Evolutionary conservation across 2,797 vertebrate genomes (phyloP).

Genomic region (Enteromius radiatus): DNA sequence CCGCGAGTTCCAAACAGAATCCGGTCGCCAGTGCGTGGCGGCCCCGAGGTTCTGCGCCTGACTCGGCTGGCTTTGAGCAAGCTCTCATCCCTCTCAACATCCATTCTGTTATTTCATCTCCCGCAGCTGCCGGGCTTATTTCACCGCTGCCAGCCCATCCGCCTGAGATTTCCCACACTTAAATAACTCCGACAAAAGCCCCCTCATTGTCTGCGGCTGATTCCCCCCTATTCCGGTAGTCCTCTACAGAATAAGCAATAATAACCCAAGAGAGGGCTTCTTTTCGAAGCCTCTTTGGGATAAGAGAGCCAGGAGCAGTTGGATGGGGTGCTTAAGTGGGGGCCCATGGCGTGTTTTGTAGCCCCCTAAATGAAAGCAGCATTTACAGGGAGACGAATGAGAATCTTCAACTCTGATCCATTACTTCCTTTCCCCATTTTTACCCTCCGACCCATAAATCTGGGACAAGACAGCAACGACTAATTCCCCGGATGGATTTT

Average conservation of each 20-base stretch:
- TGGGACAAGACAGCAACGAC: conserved; percentile 42
- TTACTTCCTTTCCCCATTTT: conserved; percentile 30
- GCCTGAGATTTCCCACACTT: conserved; percentile 57
- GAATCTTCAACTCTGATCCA: conserved; percentile 33
- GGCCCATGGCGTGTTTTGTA: conserved; percentile 10
- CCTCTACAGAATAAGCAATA: conserved; percentile 60
- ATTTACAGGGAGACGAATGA: conserved; percentile 45
- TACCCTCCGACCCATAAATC: conserved; percentile 50
- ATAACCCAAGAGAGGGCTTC: conserved; percentile 56
- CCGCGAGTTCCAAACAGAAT: conserved; percentile 59
- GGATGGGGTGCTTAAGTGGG: conserved; percentile 20
- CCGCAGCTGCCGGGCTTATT: conserved; percentile 58
- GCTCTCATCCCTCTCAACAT: conserved; percentile 57
- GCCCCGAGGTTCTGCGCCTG: conserved; percentile 47
- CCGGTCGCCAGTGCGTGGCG: conserved; percentile 31
- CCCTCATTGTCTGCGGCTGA: conserved; percentile 45
- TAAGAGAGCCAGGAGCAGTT: conserved; percentile 39
- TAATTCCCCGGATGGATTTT: conserved; percentile 61
- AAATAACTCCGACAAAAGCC: conserved; percentile 56
- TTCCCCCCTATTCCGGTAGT: conserved; percentile 45
- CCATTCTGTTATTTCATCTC: conserved; percentile 61
- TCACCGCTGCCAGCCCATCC: conserved; percentile 48
- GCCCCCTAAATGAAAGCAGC: conserved; percentile 41
- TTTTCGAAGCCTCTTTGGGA: conserved; percentile 49
- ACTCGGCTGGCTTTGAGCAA: conserved; percentile 54